These are phyloP conservation scores for Microcebus tavaratra DNA, from an alignment of 2,113 vertebrate genomes.

Conservation along the genomic window DNA sequence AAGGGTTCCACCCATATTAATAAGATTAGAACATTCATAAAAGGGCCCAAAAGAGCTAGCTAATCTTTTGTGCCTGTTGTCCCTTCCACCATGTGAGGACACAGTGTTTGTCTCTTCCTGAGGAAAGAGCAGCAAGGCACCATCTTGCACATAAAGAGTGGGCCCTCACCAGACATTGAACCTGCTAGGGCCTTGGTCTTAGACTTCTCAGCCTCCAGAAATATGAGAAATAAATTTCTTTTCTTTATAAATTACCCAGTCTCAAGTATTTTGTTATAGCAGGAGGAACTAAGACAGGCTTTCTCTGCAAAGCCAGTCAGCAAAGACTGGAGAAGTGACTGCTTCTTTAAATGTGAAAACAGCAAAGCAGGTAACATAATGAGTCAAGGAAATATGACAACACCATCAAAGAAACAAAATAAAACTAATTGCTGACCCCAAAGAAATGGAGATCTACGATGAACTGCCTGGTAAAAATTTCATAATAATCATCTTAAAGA, in stretches of 20 bases:
- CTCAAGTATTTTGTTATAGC: background rate
- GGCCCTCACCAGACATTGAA: background rate
- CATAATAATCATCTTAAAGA: background rate
- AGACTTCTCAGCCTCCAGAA: background rate
- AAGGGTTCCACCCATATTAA: background rate
- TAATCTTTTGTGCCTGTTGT: background rate
- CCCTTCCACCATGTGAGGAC: background rate
- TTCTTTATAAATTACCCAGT: background rate
- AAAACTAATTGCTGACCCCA: background rate
- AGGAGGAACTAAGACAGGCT: background rate
- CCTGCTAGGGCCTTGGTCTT: background rate
- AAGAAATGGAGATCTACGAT: background rate
- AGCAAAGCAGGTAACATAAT: background rate
- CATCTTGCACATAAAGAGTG: background rate
- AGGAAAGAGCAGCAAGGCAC: background rate
- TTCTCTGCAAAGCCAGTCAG: background rate
- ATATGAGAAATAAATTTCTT: background rate
- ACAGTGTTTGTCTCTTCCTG: background rate
- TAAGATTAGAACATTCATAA: background rate
- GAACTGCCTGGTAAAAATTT: background rate
- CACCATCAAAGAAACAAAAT: background rate
- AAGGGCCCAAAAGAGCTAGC: background rate
- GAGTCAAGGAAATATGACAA: background rate
- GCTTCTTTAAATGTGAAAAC: background rate
- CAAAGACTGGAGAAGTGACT: background rate